These are phyloP conservation scores for Liolophura sinensis DNA, from an alignment of 1,140 invertebrate genomes.

Conservation along the genomic window DNA sequence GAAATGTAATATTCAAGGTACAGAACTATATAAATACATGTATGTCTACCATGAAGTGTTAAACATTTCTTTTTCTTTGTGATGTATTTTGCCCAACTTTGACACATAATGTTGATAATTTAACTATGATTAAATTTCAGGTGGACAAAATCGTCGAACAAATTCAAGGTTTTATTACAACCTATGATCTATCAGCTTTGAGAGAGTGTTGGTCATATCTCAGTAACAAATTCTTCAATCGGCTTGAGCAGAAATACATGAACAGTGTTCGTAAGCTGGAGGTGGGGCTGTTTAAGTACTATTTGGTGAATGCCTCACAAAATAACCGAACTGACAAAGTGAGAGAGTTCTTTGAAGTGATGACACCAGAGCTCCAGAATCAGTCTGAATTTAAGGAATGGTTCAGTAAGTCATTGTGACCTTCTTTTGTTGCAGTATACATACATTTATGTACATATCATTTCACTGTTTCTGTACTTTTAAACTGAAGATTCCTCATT, in stretches of 20 bases:
- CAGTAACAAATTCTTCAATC: slow-evolving; percentile 81
- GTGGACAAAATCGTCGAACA: slow-evolving; percentile 91
- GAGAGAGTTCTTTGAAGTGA: slow-evolving; percentile 84
- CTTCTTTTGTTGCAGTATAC: too few species aligned
- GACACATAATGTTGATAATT: too few species aligned
- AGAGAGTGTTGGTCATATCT: slow-evolving; percentile 87
- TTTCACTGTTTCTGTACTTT: too few species aligned
- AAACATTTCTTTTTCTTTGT: too few species aligned
- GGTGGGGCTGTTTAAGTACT: slow-evolving; percentile 85
- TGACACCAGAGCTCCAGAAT: slow-evolving; percentile 83
- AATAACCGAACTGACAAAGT: slow-evolving; percentile 84
- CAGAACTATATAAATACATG: too few species aligned
- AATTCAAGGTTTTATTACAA: slow-evolving; percentile 76
- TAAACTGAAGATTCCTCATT: too few species aligned
- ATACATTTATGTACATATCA: too few species aligned
- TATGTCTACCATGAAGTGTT: too few species aligned
- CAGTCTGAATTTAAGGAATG: slow-evolving; percentile 95
- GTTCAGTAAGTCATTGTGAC: slow-evolving; percentile 77
- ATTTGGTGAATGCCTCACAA: slow-evolving; percentile 82
- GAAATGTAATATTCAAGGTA: too few species aligned
- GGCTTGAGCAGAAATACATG: slow-evolving; percentile 81
- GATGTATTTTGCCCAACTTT: too few species aligned
- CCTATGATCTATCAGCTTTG: slow-evolving; percentile 75
- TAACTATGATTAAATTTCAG: slow-evolving; percentile 60
- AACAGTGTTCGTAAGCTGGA: slow-evolving; percentile 84